Evolutionary conservation across 2,888 invertebrate genomes (phyloP), one percentile per base, ranked within the genome.

Genomic region (Lysandra bellargus): DNA sequence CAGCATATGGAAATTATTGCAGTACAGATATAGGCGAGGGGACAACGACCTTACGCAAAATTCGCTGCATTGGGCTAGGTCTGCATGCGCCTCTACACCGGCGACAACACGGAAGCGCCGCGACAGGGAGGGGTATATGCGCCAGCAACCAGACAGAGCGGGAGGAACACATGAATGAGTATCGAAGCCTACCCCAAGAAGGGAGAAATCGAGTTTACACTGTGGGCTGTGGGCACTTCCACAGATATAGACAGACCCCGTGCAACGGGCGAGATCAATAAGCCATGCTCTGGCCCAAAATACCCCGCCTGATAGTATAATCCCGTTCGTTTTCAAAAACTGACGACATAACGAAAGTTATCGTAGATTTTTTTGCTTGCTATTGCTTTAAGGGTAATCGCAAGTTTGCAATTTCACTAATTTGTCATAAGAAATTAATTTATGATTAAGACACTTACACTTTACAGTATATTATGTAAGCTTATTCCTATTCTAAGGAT

Each of bases 1-100:
- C 79, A 79, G 73, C 74, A 79, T 76, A 79, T 75, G 74, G 79
- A 79, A 79, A 88, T 82, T 81, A 82, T 84, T 83, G 81, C 82
- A 80, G 82, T 83, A 83, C 82, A 82, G 82, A 84, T 83, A 84
- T 84, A 83, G 83, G 83, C 83, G 81, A 79, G 88, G 91, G 94
- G 92, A 91, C 94, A 89, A 90, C 89, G 94, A 95, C 92, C 95
- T 92, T 93, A 95, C 95, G 94, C 95, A 95, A 95, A 95, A 94
- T 95, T 94, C 93, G 88, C 94, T 94, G 95, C 95, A 95, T 94
- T 95, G 94, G 92, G 93, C 93, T 95, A 95, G 95, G 94, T 93
- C 92, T 92, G 89, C 90, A 91, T 92, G 91, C 91, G 91, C 91
- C 91, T 93, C 90, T 93, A 89, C 91, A 89, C 89, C 86, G 86